Conservation (phyloP, 2,888 invertebrate genomes). For the Micropterix aruncella region DNA sequence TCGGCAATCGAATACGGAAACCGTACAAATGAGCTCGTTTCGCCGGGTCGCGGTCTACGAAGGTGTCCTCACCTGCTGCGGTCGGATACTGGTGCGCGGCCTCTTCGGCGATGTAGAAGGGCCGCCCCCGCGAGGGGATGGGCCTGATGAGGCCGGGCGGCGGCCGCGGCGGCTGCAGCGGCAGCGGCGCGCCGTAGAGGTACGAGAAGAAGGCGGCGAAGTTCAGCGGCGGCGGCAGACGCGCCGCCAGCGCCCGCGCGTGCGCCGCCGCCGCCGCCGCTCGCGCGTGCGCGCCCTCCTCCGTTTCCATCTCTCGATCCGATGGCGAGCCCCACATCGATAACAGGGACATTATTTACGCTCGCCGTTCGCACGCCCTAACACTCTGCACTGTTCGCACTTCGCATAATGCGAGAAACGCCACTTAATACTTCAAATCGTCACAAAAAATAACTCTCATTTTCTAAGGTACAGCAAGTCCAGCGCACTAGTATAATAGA, state of each 20-base stretch:
- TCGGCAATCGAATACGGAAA: no score
- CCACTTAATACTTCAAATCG: no score
- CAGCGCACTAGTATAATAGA: no score
- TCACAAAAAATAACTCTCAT: no score
- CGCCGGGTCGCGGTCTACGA: no score
- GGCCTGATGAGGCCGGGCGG: constrained; percentile 35
- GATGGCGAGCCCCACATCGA: background rate
- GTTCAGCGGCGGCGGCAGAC: background rate
- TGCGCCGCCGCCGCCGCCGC: background rate
- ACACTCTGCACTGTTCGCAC: no score
- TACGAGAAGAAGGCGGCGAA: background rate
- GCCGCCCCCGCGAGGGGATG: constrained; percentile 24
- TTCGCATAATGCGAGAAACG: no score
- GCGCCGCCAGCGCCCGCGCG: background rate
- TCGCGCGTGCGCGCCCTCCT: background rate
- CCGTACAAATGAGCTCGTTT: no score
- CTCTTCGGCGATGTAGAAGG: constrained; percentile 25
- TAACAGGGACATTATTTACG: background rate
- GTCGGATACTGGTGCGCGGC: constrained; percentile 28
- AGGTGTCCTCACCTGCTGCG: no score
- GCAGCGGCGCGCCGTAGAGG: background rate
- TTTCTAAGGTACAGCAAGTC: no score
- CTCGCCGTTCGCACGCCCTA: no score
- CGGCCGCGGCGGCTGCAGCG: constrained; percentile 30
- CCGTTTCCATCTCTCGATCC: no score